Conservation (phyloP, 2,113 vertebrate species). For the Caloenas nicobarica region DNA sequence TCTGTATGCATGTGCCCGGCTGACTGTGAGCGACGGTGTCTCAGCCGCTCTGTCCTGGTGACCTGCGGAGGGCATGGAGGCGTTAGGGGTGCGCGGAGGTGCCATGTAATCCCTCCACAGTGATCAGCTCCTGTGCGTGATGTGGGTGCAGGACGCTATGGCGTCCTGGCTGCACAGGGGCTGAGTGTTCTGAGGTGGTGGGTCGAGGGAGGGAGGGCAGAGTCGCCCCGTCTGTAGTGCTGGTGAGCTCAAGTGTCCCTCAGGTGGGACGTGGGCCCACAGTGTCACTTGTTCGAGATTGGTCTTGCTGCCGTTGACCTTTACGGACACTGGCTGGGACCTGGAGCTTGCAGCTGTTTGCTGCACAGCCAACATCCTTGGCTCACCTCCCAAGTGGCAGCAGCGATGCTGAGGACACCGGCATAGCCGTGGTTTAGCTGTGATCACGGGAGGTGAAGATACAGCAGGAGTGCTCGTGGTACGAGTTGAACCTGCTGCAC, state of each 20-base stretch:
- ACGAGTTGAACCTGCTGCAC: not conserved
- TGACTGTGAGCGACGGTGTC: not conserved
- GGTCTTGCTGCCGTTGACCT: not conserved
- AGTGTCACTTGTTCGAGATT: fast-evolving
- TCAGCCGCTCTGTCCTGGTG: not conserved
- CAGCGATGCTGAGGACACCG: not conserved
- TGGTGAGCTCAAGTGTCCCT: not conserved
- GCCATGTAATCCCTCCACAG: no score
- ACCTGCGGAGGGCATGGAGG: not conserved
- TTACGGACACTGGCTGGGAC: not conserved
- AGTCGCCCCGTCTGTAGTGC: not conserved
- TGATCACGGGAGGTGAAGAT: not conserved
- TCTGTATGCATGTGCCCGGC: no score
- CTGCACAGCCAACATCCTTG: not conserved
- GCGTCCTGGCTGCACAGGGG: not conserved
- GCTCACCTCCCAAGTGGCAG: not conserved
- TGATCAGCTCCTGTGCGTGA: no score
- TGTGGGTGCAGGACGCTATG: not conserved
- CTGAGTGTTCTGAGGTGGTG: not conserved
- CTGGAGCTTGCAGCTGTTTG: not conserved
- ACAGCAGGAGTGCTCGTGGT: not conserved
- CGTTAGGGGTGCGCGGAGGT: no score
- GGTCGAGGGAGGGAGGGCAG: not conserved
- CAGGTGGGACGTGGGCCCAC: not conserved
- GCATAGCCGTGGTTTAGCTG: fast-evolving